Conservation (phyloP, 2,797 vertebrate genomes). For the Scolopax bukidnonensis region DNA sequence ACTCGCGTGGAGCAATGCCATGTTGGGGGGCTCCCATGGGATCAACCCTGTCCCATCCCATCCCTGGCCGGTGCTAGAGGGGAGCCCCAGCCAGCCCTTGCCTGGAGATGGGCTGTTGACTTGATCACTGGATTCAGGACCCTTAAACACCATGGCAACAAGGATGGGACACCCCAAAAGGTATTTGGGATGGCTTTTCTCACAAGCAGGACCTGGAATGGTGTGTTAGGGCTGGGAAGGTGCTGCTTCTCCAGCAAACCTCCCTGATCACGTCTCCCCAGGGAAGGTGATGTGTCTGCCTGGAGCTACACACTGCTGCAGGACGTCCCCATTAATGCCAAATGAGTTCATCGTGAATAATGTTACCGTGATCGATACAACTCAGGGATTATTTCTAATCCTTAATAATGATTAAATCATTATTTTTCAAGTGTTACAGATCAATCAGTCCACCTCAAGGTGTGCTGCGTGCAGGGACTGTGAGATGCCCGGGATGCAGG, state of each 20-base stretch:
- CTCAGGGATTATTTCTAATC: slow-evolving; percentile 80
- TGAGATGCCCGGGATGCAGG: slow-evolving; percentile 1
- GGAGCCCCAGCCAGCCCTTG: neutral
- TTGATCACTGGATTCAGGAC: neutral
- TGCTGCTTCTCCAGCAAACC: neutral
- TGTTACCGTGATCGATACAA: slow-evolving; percentile 59
- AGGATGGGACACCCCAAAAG: rapidly evolving
- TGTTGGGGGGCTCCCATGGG: neutral
- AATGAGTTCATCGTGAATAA: slow-evolving; percentile 72
- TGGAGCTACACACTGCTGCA: neutral
- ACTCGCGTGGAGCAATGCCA: rapidly evolving
- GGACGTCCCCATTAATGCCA: slow-evolving; percentile 29
- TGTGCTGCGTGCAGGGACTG: slow-evolving; percentile 51
- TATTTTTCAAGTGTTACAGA: slow-evolving; percentile 77
- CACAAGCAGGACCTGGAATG: neutral
- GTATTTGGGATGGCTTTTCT: neutral
- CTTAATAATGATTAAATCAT: slow-evolving; percentile 77
- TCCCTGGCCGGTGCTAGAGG: neutral
- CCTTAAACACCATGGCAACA: neutral
- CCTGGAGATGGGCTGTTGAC: neutral
- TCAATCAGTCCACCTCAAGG: slow-evolving; percentile 76
- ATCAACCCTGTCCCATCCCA: neutral
- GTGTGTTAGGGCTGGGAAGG: neutral
- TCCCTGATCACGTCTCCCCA: rapidly evolving
- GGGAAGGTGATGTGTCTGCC: neutral